Evolutionary conservation across 2,113 vertebrate species (phyloP), one percentile per base, ranked within the genome.

Genomic region (Boulengeromyrus knoepffleri): DNA sequence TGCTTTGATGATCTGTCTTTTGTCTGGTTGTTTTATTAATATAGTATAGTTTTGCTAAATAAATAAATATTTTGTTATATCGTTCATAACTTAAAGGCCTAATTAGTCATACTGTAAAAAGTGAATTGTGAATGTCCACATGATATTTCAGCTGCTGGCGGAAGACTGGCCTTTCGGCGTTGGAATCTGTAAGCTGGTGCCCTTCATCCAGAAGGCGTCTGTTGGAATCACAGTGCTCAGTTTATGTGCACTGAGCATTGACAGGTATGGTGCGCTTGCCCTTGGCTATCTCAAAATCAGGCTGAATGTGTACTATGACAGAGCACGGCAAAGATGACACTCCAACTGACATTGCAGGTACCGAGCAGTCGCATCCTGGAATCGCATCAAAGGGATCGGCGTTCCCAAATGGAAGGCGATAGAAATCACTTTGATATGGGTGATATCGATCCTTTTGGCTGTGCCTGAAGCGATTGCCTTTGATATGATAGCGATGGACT

Each of bases 211-310:
- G 92, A 99, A 99, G 90, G 96, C 97, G 0, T 99, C 98, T 0
- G 97, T 99, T 92, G 99, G 99, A 49, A 99, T 99, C 94, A 99
- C 98, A 15, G 98, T 99, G 93, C 92, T 99, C 91, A 99, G 99
- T 93, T 96, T 99, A 52, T 99, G 99, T 83, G 98, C 98, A 85
- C 95, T 99, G 91, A 99, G 98, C 91, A 99, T 99, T 89, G 99
- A 99, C 93, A 99, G 99, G 98, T 99, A 95, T 94, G 7, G 2
- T 24, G 21, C 7, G 0, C 24, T 85, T 0, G 50, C 21, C 9
- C 24, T 46, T 24, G 31, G 39, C 31, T 13, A 31, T 80, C 27
- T 12, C 42, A 49, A 53, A 47, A 24, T 17, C 8, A 47, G 3
- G 45, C 21, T 27, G 21, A 53, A 13, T 15, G 21, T 83, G 45